Evolutionary conservation across 2,888 invertebrate species (phyloP).

Genomic region (Autographa pulchrina): DNA sequence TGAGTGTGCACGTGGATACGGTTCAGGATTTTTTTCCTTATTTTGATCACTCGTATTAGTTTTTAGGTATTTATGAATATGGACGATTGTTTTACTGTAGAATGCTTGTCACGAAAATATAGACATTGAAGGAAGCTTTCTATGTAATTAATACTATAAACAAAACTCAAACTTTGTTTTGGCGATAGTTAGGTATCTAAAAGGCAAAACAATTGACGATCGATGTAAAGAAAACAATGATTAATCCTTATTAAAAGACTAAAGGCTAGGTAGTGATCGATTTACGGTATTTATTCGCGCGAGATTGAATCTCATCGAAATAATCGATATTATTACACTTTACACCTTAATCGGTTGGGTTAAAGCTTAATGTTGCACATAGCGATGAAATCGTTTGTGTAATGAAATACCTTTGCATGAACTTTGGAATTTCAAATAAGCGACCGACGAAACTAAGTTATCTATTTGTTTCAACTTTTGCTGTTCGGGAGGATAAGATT

Average conservation of each 20-base stretch:
- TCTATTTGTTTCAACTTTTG: conserved; percentile 5
- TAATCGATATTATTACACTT: not conserved
- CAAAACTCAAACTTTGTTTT: too few species aligned
- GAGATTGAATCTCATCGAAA: not conserved
- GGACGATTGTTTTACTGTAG: too few species aligned
- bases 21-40: too few species aligned
- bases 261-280: not conserved
- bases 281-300: not conserved
- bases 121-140: too few species aligned
- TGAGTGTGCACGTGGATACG: not conserved
- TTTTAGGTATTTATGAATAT: too few species aligned
- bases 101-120: too few species aligned
- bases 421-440: conserved; percentile 4
- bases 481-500: not conserved
- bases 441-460: not conserved
- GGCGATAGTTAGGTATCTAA: not conserved
- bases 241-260: not conserved
- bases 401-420: conserved; percentile 1
- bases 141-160: too few species aligned
- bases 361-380: not conserved
- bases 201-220: not conserved
- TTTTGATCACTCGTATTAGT: too few species aligned
- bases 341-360: not conserved
- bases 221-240: not conserved
- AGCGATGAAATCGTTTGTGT: not conserved